Evolutionary conservation across 2,113 vertebrate genomes (phyloP).

Genomic region (Toxostoma redivivum): DNA sequence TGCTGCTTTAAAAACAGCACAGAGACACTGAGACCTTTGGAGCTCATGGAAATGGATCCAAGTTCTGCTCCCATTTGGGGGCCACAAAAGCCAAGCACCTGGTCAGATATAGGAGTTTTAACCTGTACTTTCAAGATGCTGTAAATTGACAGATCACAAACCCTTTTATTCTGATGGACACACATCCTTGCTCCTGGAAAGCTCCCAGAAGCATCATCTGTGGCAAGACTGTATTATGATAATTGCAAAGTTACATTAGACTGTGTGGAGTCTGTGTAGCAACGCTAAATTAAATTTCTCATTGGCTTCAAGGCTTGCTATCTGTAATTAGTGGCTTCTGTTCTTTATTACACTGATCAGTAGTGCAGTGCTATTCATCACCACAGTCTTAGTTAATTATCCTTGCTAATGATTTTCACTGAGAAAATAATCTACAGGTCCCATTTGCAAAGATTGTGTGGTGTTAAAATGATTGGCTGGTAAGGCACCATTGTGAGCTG

Average conservation of each 20-base stretch:
- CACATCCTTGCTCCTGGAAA: background rate
- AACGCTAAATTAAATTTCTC: slow-evolving; percentile 60
- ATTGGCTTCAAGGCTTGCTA: slow-evolving; percentile 49
- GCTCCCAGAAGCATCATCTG: slow-evolving; percentile 8
- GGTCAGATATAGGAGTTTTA: background rate
- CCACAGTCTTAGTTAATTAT: slow-evolving; percentile 69
- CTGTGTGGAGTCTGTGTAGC: slow-evolving; percentile 35
- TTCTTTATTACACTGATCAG: slow-evolving; percentile 69
- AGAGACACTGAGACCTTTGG: background rate
- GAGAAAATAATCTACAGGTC: slow-evolving; percentile 54
- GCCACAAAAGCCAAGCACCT: background rate
- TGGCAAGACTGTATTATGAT: slow-evolving; percentile 43
- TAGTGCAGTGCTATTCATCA: slow-evolving; percentile 66
- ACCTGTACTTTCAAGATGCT: background rate
- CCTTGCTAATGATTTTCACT: slow-evolving; percentile 65
- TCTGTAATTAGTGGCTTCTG: slow-evolving; percentile 73
- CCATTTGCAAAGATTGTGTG: slow-evolving; percentile 47
- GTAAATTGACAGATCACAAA: background rate
- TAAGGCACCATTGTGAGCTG: slow-evolving; percentile 15
- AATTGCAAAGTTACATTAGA: slow-evolving; percentile 52
- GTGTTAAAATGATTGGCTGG: slow-evolving; percentile 29
- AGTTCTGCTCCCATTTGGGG: background rate
- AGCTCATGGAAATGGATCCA: background rate
- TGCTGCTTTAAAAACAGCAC: background rate
- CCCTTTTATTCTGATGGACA: background rate